These are phyloP conservation scores for Solenopsis invicta DNA, from an alignment of 1,140 invertebrate species.

Conservation along the genomic window DNA sequence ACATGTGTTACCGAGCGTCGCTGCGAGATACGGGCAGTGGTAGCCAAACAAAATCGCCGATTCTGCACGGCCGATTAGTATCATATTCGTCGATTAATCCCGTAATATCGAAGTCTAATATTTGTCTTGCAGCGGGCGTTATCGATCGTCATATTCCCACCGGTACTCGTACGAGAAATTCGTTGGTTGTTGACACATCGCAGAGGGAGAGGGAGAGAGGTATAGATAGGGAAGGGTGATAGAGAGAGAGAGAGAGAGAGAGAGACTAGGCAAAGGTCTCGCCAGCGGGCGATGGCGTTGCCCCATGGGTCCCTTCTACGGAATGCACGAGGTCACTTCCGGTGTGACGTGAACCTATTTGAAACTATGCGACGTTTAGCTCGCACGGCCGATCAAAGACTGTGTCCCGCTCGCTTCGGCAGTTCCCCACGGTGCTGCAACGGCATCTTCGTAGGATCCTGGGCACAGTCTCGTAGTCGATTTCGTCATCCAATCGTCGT, in stretches of 20 bases:
- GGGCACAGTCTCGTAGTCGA: not conserved
- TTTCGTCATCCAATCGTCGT: constrained; percentile 21
- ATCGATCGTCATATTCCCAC: constrained; percentile 38
- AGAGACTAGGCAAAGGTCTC: not conserved
- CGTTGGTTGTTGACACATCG: constrained; percentile 21
- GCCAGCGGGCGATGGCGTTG: not conserved
- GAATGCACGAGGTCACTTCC: constrained; percentile 3
- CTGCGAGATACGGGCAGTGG: not conserved
- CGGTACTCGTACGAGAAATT: constrained; percentile 30
- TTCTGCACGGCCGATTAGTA: constrained; percentile 28
- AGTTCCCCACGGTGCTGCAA: constrained; percentile 20
- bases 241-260: not conserved
- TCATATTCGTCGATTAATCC: constrained; percentile 57
- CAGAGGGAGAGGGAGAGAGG: not conserved
- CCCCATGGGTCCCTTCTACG: constrained; percentile 17
- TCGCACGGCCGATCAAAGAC: constrained; percentile 69
- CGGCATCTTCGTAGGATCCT: constrained; percentile 11
- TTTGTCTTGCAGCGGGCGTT: constrained; percentile 43
- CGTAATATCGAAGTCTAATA: constrained; percentile 66
- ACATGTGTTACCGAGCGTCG: not conserved
- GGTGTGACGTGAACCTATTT: constrained; percentile 26
- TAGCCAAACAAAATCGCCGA: constrained; percentile 27
- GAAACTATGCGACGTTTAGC: constrained; percentile 63
- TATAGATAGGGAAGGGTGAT: not conserved
- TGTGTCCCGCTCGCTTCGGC: not conserved